Percentiles rank a stretch among this genome's conserved stretches.
Evolutionary conservation across 2,797 vertebrate species (phyloP).

Genomic region (Halcyon chelicuti): DNA sequence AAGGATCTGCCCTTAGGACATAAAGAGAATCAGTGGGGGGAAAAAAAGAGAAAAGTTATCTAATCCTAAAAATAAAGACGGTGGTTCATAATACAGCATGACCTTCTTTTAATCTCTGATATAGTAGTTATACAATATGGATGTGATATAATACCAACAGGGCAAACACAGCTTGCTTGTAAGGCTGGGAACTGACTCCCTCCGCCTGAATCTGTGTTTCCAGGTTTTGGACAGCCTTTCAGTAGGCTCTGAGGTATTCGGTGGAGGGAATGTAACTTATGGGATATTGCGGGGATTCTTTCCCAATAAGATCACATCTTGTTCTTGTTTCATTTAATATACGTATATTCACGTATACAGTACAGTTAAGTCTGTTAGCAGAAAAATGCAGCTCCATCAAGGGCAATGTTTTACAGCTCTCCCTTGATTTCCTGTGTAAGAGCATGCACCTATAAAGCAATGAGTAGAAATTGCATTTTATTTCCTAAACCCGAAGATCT

Average conservation of each 20-base stretch:
- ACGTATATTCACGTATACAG: background rate
- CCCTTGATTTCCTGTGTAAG: constrained; percentile 60
- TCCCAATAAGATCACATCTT: constrained; percentile 75
- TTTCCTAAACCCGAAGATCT: constrained; percentile 38
- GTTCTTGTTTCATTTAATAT: constrained; percentile 67
- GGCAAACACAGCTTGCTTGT: constrained; percentile 14
- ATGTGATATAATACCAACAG: constrained; percentile 45
- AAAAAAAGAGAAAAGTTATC: constrained; percentile 62
- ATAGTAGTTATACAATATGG: constrained; percentile 51
- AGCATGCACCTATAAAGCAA: constrained; percentile 14
- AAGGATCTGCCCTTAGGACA: constrained; percentile 81
- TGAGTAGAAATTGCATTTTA: background rate
- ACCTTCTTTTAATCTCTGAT: constrained; percentile 74
- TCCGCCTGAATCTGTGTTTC: background rate
- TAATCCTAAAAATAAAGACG: constrained; percentile 79
- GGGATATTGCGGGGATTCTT: constrained; percentile 69
- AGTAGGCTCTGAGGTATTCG: constrained; percentile 40
- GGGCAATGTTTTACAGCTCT: constrained; percentile 48
- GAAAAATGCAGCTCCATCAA: background rate
- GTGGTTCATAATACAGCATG: constrained; percentile 70
- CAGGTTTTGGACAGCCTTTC: constrained; percentile 44
- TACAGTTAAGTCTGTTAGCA: constrained; percentile 27
- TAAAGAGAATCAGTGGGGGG: constrained; percentile 59
- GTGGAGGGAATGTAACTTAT: background rate
- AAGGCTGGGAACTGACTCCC: constrained; percentile 10